Evolutionary conservation across 2,113 vertebrate genomes (phyloP), one percentile per base, ranked within the genome.

Genomic region (Callopanchax toddi): DNA sequence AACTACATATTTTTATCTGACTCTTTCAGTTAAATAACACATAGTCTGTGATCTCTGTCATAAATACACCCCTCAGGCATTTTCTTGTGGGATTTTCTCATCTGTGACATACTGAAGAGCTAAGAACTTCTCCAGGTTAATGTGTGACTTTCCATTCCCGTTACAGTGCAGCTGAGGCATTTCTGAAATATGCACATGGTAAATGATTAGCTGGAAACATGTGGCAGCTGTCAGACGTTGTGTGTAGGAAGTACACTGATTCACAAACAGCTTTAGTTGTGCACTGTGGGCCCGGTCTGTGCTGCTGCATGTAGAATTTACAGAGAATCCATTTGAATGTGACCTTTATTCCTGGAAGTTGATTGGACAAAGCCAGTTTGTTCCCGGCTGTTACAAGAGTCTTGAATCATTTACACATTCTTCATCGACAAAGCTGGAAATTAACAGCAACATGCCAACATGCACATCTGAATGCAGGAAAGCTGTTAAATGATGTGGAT

Each of bases 151-250:
- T 79, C 49, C 16, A 51, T 80, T 76, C 65, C 67, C 77, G 75
- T 83, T 76, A 82, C 87, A 81, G 66, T 68, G 32, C 73, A 67
- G 67, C 68, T 5, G 54, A 81, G 67, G 74, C 71, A 87, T 87
- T 82, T 79, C 60, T 81, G 50, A 75, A 83, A 75, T 77, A 51
- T 68, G 42, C 56, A 52, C 78, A 67, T 37, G 25, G 88, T 87
- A 55, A 92, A 91, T 91, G 69, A 92, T 93, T 92, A 85, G 48
- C 87, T 46, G 42, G 20, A 64, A 65, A 79, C 83, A 83, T 83
- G 84, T 74, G 77, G 73, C 74, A 78, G 68, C 72, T 78, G 81
- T 81, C 79, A 84, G 50, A 36, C 10, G 13, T 66, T 46, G 36
- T 32, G 36, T 61, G 49, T 37, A 43, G 13, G 32, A 32, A 48